Conservation (phyloP, 2,113 vertebrate genomes). For the Scortum barcoo region DNA sequence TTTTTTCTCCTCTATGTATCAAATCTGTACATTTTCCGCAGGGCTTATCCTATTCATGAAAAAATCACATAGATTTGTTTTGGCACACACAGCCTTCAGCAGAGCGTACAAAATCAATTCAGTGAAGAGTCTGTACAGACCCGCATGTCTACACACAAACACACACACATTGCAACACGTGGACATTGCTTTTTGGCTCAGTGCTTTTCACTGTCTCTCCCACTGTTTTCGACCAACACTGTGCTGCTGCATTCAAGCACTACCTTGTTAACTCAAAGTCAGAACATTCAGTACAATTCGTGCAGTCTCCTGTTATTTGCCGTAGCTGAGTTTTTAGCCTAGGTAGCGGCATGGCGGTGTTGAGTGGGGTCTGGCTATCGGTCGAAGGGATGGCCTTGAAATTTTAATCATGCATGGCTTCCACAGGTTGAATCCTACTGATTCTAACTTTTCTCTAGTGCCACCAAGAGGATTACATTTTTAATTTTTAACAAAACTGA, state of each 20-base stretch:
- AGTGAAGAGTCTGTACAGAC: conserved; percentile 69
- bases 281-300: conserved; percentile 48
- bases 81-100: conserved; percentile 77
- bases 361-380: neutral
- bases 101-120: conserved; percentile 79
- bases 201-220: conserved; percentile 54
- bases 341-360: neutral
- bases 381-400: neutral
- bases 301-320: conserved; percentile 26
- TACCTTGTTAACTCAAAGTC: conserved; percentile 64
- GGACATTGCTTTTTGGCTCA: conserved; percentile 71
- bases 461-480: neutral
- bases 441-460: neutral
- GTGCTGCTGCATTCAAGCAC: conserved; percentile 40
- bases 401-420: neutral
- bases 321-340: neutral
- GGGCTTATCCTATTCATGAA: conserved; percentile 73
- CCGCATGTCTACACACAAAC: conserved; percentile 58
- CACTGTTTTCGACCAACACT: conserved; percentile 51
- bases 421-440: neutral
- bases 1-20: no score
- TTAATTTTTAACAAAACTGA: neutral
- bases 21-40: conserved; percentile 73
- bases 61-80: conserved; percentile 72
- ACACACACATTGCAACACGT: conserved; percentile 53